These are phyloP conservation scores for Acanthisitta chloris DNA, from an alignment of 2,113 vertebrate species.

Conservation along the genomic window DNA sequence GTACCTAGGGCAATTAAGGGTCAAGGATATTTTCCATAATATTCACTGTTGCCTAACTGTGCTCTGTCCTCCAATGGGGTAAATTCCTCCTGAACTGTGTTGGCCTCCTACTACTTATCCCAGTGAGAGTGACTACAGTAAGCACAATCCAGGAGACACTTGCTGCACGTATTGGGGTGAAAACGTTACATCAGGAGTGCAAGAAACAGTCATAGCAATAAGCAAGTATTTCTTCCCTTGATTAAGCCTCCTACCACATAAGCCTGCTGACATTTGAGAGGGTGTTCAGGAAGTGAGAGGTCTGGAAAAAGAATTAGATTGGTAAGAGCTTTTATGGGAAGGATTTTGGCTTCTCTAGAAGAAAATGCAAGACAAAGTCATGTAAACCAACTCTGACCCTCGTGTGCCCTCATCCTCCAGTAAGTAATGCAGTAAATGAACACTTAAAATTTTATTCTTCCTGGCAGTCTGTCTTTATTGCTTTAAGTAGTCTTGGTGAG, in stretches of 20 bases:
- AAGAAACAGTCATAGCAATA: background rate
- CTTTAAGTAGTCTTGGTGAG: background rate
- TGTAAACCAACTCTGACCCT: background rate
- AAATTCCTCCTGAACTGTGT: background rate
- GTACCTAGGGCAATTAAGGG: background rate
- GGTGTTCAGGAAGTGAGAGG: background rate
- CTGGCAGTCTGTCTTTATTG: background rate
- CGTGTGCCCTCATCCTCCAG: background rate
- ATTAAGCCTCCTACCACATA: background rate
- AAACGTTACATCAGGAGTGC: background rate
- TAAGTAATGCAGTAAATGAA: background rate
- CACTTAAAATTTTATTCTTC: background rate
- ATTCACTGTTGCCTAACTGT: background rate
- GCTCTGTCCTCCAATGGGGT: background rate
- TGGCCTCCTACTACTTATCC: background rate
- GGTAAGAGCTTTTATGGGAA: background rate
- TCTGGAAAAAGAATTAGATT: slow-evolving; percentile 4
- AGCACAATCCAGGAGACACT: background rate
- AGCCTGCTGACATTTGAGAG: slow-evolving; percentile 24
- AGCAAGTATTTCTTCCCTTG: background rate
- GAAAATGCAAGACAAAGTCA: slow-evolving; percentile 9
- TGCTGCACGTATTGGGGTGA: background rate
- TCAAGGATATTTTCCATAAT: background rate
- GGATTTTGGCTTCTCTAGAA: background rate
- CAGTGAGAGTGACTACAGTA: background rate